Evolutionary conservation across 1,140 invertebrate genomes (phyloP).

Genomic region (Stratiolaelaps scimitus): DNA sequence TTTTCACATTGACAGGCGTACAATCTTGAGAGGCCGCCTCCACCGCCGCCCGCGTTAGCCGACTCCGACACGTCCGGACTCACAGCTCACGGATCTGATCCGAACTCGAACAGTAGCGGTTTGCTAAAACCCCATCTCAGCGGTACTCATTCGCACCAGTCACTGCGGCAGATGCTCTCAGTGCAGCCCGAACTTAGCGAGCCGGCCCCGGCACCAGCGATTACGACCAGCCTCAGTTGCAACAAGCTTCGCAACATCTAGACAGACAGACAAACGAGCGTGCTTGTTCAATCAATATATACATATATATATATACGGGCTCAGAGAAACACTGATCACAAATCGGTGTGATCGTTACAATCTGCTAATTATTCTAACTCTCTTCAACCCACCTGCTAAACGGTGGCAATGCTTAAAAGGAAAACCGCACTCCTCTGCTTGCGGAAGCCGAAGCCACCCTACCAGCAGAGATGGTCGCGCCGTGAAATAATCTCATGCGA

Average conservation of each 20-base stretch:
- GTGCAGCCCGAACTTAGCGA: slow-evolving; percentile 14
- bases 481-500: too few relatives aligned
- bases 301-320: too few relatives aligned
- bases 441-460: too few relatives aligned
- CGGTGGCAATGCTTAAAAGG: too few relatives aligned
- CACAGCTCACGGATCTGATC: neutral
- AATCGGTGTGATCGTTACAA: too few relatives aligned
- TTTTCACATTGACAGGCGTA: neutral
- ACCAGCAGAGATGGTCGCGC: too few relatives aligned
- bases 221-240: slow-evolving; percentile 17
- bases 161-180: slow-evolving; percentile 12
- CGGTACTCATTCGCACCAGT: slow-evolving; percentile 15
- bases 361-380: too few relatives aligned
- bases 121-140: slow-evolving; percentile 1
- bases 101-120: neutral
- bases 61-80: neutral
- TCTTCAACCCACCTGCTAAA: too few relatives aligned
- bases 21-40: slow-evolving; percentile 24
- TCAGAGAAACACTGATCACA: too few relatives aligned
- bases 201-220: neutral
- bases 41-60: neutral
- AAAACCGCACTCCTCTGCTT: too few relatives aligned
- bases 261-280: too few relatives aligned
- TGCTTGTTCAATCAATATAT: too few relatives aligned
- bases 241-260: slow-evolving; percentile 26